These are phyloP conservation scores for Scaptomyza polygonia DNA, from an alignment of 2,888 invertebrate genomes.

Conservation along the genomic window DNA sequence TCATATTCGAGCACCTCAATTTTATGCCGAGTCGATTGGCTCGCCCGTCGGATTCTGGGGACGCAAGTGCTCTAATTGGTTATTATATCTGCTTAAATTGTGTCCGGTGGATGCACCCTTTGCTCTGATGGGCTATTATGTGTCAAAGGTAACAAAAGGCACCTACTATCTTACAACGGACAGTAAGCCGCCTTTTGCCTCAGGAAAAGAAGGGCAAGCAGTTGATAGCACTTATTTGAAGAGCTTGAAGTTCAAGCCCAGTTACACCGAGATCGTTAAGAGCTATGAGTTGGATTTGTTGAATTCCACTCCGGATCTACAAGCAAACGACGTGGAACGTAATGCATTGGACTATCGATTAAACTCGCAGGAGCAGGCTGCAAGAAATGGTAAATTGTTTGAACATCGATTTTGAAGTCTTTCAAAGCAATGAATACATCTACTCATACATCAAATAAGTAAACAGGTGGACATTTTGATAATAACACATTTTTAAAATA, in stretches of 20 bases:
- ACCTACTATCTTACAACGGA: conserved; percentile 84
- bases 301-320: not conserved
- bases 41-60: conserved; percentile 86
- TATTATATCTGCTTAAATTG: conserved; percentile 85
- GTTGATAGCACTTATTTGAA: not conserved
- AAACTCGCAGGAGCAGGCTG: not conserved
- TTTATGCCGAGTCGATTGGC: conserved; percentile 86
- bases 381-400: not conserved
- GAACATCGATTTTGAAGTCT: too few relatives aligned
- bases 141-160: conserved; percentile 82
- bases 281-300: not conserved
- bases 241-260: not conserved
- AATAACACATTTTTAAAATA: too few relatives aligned
- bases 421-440: too few relatives aligned
- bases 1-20: conserved; percentile 86
- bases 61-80: conserved; percentile 85
- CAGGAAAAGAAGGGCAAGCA: conserved; percentile 39
- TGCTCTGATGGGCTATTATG: conserved; percentile 86
- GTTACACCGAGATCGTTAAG: not conserved
- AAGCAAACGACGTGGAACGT: not conserved
- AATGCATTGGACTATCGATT: not conserved
- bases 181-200: conserved; percentile 56
- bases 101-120: conserved; percentile 79
- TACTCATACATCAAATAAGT: too few relatives aligned
- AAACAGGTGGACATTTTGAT: too few relatives aligned